These are phyloP conservation scores for Trichonephila clavipes DNA, from an alignment of 1,140 invertebrate species.

Conservation along the genomic window DNA sequence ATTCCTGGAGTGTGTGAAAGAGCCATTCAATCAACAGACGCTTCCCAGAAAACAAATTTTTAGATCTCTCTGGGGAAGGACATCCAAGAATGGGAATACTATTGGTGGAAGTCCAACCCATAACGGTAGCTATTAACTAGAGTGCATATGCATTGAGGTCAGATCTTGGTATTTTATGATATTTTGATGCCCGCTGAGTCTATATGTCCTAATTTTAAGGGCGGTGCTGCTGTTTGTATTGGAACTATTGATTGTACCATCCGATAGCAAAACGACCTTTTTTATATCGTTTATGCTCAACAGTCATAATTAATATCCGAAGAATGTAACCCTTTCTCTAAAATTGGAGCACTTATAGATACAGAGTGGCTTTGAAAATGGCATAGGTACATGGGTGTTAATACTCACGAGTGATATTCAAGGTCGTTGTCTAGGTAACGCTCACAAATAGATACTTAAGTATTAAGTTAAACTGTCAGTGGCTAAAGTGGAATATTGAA, in stretches of 20 bases:
- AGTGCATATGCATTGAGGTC: constrained; percentile 65
- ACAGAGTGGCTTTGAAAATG: neutral
- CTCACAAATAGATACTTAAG: constrained; percentile 3
- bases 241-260: neutral
- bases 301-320: neutral
- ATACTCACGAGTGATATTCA: neutral
- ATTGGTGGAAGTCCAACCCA: neutral
- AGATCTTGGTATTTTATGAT: neutral
- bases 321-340: neutral
- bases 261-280: neutral
- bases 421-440: neutral
- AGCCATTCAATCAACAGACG: constrained; percentile 30
- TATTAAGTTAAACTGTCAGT: neutral
- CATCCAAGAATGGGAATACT: neutral
- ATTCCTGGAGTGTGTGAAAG: neutral
- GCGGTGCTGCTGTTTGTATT: neutral
- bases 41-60: constrained; percentile 36
- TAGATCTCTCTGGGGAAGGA: neutral
- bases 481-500: neutral
- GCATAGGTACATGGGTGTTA: neutral
- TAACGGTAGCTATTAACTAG: constrained; percentile 50
- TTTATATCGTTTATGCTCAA: too few relatives aligned
- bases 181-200: neutral
- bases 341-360: neutral
- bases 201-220: constrained; percentile 23